Conservation (phyloP, 2,888 invertebrate species). For the Trachelus tabidus region DNA sequence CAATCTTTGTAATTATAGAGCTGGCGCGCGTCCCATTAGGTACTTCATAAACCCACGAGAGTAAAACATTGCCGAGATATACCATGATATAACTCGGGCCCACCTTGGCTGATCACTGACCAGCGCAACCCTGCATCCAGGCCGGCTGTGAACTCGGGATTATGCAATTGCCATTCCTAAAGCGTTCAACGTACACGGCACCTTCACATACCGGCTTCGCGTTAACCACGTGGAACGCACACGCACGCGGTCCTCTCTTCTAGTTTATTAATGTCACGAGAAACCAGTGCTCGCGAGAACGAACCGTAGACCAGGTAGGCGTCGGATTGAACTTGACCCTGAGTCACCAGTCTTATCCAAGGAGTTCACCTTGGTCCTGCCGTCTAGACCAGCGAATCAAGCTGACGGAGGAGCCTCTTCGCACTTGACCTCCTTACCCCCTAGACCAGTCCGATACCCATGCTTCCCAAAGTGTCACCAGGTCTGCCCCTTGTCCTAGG, state of each 20-base stretch:
- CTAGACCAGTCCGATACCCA: neutral
- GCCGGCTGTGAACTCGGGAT: neutral
- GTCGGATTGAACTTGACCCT: neutral
- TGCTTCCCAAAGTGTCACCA: neutral
- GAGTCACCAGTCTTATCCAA: neutral
- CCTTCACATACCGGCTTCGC: neutral
- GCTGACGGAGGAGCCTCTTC: neutral
- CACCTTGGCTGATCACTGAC: conserved; percentile 10
- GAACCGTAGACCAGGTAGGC: neutral
- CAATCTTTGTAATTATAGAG: conserved; percentile 64
- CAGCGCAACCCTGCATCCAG: conserved; percentile 24
- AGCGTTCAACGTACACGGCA: neutral
- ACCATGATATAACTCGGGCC: conserved; percentile 9
- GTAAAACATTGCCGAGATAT: conserved; percentile 17
- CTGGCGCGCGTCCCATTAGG: conserved; percentile 59
- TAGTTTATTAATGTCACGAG: neutral
- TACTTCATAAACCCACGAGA: conserved; percentile 33
- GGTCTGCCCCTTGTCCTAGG: neutral
- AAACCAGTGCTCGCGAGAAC: neutral
- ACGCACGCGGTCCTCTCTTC: neutral
- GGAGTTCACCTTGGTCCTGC: neutral
- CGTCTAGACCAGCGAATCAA: neutral
- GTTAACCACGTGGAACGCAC: neutral
- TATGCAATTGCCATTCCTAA: neutral
- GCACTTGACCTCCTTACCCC: neutral